Evolutionary conservation across 2,888 invertebrate species (phyloP).

Genomic region (Melinaea marsaeus): DNA sequence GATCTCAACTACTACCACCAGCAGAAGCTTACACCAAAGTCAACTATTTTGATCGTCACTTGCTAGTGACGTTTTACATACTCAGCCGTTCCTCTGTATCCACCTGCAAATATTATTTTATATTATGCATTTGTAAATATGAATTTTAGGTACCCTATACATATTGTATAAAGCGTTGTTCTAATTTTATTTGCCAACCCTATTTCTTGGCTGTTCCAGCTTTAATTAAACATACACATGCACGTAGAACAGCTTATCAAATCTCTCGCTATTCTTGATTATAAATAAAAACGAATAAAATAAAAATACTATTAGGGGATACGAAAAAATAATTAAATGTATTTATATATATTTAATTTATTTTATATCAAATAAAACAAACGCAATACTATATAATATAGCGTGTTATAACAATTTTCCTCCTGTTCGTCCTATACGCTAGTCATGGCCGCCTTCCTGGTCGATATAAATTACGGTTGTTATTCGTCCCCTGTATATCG

Average conservation of each 20-base stretch:
- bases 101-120: slow-evolving; percentile 49
- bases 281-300: too few relatives aligned
- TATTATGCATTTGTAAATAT: background rate
- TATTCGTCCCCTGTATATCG: slow-evolving; percentile 60
- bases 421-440: background rate
- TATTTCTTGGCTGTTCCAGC: too few relatives aligned
- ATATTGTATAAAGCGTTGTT: too few relatives aligned
- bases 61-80: slow-evolving; percentile 58
- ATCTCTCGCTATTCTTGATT: too few relatives aligned
- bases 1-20: slow-evolving; percentile 31
- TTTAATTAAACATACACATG: too few relatives aligned
- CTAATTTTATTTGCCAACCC: too few relatives aligned
- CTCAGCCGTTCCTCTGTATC: slow-evolving; percentile 40
- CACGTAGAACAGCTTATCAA: too few relatives aligned
- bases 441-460: slow-evolving; percentile 35
- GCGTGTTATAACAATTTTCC: background rate
- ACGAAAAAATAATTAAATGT: too few relatives aligned
- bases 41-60: slow-evolving; percentile 39
- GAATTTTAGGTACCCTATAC: too few relatives aligned
- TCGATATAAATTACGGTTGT: slow-evolving; percentile 63
- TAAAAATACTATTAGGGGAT: too few relatives aligned
- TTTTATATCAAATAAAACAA: too few relatives aligned
- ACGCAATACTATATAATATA: background rate
- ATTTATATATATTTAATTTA: too few relatives aligned
- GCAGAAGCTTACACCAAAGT: slow-evolving; percentile 41